Evolutionary conservation across 2,113 vertebrate species (phyloP).

Genomic region (Pelecanus crispus): DNA sequence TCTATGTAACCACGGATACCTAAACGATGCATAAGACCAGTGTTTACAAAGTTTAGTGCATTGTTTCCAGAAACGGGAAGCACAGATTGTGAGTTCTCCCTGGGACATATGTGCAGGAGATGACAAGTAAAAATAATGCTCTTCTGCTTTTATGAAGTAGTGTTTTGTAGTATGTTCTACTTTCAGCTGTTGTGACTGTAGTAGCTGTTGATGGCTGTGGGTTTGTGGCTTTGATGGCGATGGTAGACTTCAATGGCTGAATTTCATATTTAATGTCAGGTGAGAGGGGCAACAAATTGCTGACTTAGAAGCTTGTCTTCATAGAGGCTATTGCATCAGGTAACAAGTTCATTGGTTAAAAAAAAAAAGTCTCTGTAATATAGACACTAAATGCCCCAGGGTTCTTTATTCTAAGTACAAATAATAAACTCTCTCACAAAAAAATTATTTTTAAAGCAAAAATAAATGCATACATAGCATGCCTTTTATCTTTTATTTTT

Average conservation of each 20-base stretch:
- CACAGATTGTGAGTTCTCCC: not conserved
- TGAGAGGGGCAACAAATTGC: not conserved
- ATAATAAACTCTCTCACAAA: not conserved
- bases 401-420: not conserved
- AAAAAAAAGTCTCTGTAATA: not conserved
- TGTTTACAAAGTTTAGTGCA: not conserved
- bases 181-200: not conserved
- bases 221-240: not conserved
- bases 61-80: conserved; percentile 11
- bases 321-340: not conserved
- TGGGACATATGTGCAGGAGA: not conserved
- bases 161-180: not conserved
- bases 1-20: not conserved
- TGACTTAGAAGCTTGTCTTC: not conserved
- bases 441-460: not conserved
- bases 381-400: not conserved
- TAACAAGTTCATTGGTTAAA: not conserved
- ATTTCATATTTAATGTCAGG: not conserved
- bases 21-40: not conserved
- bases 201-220: not conserved
- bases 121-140: not conserved
- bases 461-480: not conserved
- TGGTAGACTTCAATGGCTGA: not conserved
- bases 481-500: not conserved
- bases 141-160: not conserved